phyloP scores from a whole-genome alignment of 2,113 vertebrate genomes.

The Toxotes chatareus region DNA sequence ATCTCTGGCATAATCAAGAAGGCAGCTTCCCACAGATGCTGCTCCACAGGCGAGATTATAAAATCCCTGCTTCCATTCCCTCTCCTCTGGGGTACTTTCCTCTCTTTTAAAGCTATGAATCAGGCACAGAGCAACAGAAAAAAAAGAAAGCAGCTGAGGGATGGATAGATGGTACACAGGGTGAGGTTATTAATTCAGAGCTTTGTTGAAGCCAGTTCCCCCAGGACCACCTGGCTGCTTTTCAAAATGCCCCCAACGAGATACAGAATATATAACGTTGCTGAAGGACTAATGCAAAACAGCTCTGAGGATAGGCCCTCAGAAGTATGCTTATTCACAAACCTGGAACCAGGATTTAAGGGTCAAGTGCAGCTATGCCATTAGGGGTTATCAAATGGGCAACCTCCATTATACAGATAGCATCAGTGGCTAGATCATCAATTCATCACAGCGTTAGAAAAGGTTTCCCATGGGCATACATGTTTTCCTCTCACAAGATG shows the following conservation, averaged over 20 bases:
- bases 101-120: slow-evolving; percentile 47
- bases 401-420: slow-evolving; percentile 52
- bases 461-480: slow-evolving; percentile 12
- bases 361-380: slow-evolving; percentile 9
- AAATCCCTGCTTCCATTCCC: slow-evolving; percentile 42
- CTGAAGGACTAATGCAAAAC: slow-evolving; percentile 48
- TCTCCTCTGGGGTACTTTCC: slow-evolving; percentile 43
- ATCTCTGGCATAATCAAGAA: slow-evolving; percentile 64
- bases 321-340: slow-evolving; percentile 20
- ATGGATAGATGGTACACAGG: slow-evolving; percentile 51
- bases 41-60: slow-evolving; percentile 54
- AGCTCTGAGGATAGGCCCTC: slow-evolving; percentile 28
- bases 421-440: slow-evolving; percentile 30
- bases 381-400: slow-evolving; percentile 28
- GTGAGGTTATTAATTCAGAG: slow-evolving; percentile 65
- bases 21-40: slow-evolving; percentile 35
- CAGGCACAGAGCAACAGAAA: slow-evolving; percentile 13
- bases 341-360: slow-evolving; percentile 8
- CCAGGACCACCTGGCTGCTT: slow-evolving; percentile 44
- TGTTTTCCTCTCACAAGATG: slow-evolving; percentile 22
- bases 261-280: slow-evolving; percentile 30
- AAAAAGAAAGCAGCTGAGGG: slow-evolving; percentile 31
- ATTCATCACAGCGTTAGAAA: slow-evolving; percentile 33
- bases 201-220: slow-evolving; percentile 57
- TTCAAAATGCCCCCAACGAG: slow-evolving; percentile 19